phyloP scores from a whole-genome alignment of 2,113 vertebrate genomes.

The Trogon surrucura region DNA sequence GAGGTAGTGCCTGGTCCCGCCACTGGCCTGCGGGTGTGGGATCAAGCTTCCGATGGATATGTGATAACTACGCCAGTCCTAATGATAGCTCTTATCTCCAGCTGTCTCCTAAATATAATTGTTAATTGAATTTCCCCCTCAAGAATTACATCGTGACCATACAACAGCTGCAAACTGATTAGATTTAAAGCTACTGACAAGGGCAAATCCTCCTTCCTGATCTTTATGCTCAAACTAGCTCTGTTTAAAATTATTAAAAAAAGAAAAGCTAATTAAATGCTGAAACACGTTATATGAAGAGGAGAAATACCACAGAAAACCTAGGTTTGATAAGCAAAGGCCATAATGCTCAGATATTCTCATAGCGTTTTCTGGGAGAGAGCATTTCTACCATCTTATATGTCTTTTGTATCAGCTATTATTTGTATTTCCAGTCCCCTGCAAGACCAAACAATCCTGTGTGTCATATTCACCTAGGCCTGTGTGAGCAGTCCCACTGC shows the following conservation, averaged over 20 bases:
- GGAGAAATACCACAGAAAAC: not conserved
- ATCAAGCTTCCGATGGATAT: not conserved
- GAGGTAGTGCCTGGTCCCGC: not conserved
- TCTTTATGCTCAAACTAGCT: constrained; percentile 40
- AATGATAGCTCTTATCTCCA: constrained; percentile 4
- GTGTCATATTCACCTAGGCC: not conserved
- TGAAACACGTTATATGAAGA: not conserved
- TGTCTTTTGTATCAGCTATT: not conserved
- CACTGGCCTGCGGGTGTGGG: not conserved
- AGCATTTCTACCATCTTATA: not conserved
- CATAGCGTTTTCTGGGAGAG: not conserved
- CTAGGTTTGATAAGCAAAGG: not conserved
- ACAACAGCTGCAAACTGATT: constrained; percentile 51
- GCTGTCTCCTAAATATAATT: constrained; percentile 33
- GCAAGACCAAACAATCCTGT: not conserved
- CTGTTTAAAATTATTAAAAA: not conserved
- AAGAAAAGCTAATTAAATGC: not conserved
- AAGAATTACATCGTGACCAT: not conserved
- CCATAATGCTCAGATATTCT: not conserved
- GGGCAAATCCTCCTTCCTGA: constrained; percentile 51
- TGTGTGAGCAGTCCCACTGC: not conserved
- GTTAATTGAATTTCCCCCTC: constrained; percentile 44
- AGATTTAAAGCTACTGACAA: constrained; percentile 35
- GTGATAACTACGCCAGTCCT: not conserved
- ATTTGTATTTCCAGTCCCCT: not conserved